phyloP scores from a whole-genome alignment of 2,797 vertebrate species.

The Liparis tanakae region DNA sequence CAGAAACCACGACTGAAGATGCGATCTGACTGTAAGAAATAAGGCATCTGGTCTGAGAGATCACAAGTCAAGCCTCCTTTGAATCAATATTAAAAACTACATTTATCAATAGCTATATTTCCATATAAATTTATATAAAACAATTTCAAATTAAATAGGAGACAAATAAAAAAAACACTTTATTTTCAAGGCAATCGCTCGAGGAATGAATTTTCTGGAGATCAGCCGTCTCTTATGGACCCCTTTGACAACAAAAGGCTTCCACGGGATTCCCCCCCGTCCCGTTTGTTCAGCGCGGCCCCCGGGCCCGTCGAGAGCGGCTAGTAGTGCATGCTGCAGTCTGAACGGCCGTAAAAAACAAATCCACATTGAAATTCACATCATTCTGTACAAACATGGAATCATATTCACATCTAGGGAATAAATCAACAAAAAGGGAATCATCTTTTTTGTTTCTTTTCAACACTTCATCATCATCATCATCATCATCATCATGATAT shows the following conservation, averaged over 20 bases:
- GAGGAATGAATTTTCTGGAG: slow-evolving; percentile 57
- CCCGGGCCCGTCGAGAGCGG: slow-evolving; percentile 61
- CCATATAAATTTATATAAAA: slow-evolving; percentile 85
- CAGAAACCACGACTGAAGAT: background rate
- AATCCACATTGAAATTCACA: slow-evolving; percentile 72
- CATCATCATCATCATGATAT: no score
- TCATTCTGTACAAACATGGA: slow-evolving; percentile 78
- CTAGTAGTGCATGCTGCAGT: slow-evolving; percentile 72
- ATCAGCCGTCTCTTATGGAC: slow-evolving; percentile 27
- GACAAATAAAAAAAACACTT: slow-evolving; percentile 65
- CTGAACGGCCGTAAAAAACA: slow-evolving; percentile 50
- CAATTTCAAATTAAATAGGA: slow-evolving; percentile 78
- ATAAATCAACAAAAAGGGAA: slow-evolving; percentile 43
- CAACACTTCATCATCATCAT: slow-evolving; percentile 8
- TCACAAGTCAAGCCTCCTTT: slow-evolving; percentile 31
- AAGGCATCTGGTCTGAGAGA: slow-evolving; percentile 1
- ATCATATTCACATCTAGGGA: slow-evolving; percentile 74
- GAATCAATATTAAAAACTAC: slow-evolving; percentile 66
- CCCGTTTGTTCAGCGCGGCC: slow-evolving; percentile 64
- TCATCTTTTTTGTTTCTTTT: slow-evolving; percentile 12
- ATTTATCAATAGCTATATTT: slow-evolving; percentile 73
- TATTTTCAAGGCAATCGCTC: slow-evolving; percentile 71
- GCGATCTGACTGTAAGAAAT: background rate
- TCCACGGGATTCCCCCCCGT: slow-evolving; percentile 39
- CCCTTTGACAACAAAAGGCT: slow-evolving; percentile 42